Evolutionary conservation across 2,888 invertebrate genomes (phyloP).

Genomic region (Polydrusus pterygomalis): DNA sequence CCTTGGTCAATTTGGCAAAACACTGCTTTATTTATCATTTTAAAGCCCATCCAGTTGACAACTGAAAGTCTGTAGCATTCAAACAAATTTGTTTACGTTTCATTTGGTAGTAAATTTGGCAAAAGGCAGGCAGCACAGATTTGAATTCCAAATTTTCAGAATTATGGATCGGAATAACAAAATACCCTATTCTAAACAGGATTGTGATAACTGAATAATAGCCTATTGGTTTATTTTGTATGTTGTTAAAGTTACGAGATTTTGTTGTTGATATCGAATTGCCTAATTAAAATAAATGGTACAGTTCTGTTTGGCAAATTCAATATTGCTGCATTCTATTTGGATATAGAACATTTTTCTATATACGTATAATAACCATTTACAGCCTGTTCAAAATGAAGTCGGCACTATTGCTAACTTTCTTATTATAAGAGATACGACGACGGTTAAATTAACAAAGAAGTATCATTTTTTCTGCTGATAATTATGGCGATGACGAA

Average conservation of each 20-base stretch:
- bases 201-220: constrained; percentile 22
- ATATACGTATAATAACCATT: no score
- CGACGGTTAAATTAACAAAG: no score
- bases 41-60: constrained; percentile 20
- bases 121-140: constrained; percentile 26
- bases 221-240: constrained; percentile 16
- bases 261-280: constrained; percentile 10
- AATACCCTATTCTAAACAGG: constrained; percentile 12
- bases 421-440: no score
- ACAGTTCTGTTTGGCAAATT: background rate
- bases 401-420: no score
- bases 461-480: no score
- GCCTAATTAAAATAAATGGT: background rate
- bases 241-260: constrained; percentile 11
- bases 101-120: constrained; percentile 60
- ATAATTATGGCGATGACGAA: no score
- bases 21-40: constrained; percentile 21
- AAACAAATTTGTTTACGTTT: constrained; percentile 60
- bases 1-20: constrained; percentile 19
- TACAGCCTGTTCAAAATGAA: no score
- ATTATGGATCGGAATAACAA: constrained; percentile 22
- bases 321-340: no score
- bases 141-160: constrained; percentile 33
- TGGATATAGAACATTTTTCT: no score
- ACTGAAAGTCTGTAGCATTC: constrained; percentile 21